phyloP scores from a whole-genome alignment of 2,888 invertebrate genomes.

The Steinernema hermaphroditum region DNA sequence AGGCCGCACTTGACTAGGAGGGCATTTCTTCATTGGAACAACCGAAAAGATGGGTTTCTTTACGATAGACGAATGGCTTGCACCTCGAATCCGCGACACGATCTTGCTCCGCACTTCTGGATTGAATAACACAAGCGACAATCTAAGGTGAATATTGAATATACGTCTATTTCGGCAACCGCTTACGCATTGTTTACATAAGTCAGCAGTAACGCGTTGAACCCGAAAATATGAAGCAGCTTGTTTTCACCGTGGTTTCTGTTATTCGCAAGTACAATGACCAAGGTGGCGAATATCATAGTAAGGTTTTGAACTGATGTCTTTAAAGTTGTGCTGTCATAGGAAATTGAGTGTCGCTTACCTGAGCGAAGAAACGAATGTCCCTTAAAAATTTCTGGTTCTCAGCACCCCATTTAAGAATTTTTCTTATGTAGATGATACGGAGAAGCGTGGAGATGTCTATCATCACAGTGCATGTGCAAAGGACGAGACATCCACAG shows the following conservation, averaged over 20 bases:
- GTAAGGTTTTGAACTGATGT: constrained; percentile 19
- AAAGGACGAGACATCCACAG: neutral
- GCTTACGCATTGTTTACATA: constrained; percentile 20
- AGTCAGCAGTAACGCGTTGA: constrained; percentile 6
- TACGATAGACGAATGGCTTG: too few relatives aligned
- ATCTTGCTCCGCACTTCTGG: too few relatives aligned
- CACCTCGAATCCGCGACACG: too few relatives aligned
- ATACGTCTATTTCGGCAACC: too few relatives aligned
- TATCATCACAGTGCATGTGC: neutral
- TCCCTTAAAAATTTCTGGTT: neutral
- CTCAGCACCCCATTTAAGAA: neutral
- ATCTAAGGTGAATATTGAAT: too few relatives aligned
- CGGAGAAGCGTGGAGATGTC: neutral
- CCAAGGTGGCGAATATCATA: neutral
- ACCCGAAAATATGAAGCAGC: neutral
- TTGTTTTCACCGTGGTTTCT: neutral
- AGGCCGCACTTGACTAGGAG: too few relatives aligned
- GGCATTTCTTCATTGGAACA: too few relatives aligned
- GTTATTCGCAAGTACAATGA: constrained; percentile 13
- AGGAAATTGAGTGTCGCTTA: too few relatives aligned
- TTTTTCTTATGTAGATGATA: neutral
- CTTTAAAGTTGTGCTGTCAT: too few relatives aligned
- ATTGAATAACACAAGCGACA: too few relatives aligned
- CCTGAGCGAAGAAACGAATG: constrained; percentile 16
- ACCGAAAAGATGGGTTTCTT: too few relatives aligned